Evolutionary conservation across 2,888 invertebrate genomes (phyloP), one percentile per base, ranked within the genome.

Genomic region (Euclidia mi): DNA sequence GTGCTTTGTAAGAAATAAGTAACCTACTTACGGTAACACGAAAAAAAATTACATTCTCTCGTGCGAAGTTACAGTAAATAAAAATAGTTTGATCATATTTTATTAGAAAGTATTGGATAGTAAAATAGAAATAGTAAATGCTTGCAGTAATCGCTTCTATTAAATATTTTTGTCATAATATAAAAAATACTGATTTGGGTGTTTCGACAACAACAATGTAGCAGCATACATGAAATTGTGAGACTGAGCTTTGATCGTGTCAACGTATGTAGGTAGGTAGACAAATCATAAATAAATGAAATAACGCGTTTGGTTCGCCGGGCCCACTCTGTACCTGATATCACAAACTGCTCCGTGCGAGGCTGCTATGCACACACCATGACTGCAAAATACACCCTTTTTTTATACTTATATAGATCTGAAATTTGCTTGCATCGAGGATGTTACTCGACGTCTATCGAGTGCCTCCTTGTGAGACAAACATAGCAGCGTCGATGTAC

Each of bases 241-340:
- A 73, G 75, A 73, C 72, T 73, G 71, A 73, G 61, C 59, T 68
- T 67, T 63, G 60, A 55, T 65, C 51, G 71, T 73, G 73, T 71
- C 65, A 68, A 61, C 56, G 65, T 67, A 50, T 43, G 41, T 69
- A 65, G 66, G 57, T 71, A 68, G 56, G 46, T 44, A 60, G 35
- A 58, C 41, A 44, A 46, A 58, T 41, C 32, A 20, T 51, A 46
- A 56, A 29, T 35, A 6, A 53, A 59, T 51, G 32, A 40, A 42
- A 32, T 18, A 18, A 46, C 37, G 34, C 41, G 31, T 37, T 32
- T 40, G 20, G 35, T 37, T 11, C 28, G 55, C 45, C 38, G 51
- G 75, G 49, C 56, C 57, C 56, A 38, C 35, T 37, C 31, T 49
- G 51, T 60, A 42, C 47, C 52, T 56, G 44, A 57, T 56, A n/a